phyloP scores from a whole-genome alignment of 2,888 invertebrate species.

The Brachyopa scutellaris region DNA sequence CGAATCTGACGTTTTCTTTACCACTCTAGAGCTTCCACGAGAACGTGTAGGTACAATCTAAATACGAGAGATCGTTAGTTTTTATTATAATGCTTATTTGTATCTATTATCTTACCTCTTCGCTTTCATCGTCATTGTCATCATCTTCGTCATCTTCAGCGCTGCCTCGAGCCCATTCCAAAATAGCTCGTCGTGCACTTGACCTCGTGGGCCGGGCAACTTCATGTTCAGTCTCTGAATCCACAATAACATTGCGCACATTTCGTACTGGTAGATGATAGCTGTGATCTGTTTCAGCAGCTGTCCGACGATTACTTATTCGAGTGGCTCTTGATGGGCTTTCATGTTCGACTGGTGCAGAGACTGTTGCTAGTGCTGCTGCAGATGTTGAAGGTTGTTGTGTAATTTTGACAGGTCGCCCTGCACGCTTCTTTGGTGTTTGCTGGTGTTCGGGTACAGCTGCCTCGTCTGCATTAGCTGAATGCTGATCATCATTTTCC shows the following conservation, averaged over 20 bases:
- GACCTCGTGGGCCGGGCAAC: slow-evolving; percentile 78
- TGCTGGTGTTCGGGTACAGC: slow-evolving; percentile 58
- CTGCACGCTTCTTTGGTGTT: slow-evolving; percentile 76
- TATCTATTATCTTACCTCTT: slow-evolving; percentile 76
- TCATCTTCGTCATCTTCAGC: slow-evolving; percentile 78
- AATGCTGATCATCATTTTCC: slow-evolving; percentile 41
- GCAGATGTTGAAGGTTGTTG: slow-evolving; percentile 54
- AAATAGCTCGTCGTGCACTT: slow-evolving; percentile 78
- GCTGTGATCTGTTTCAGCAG: slow-evolving; percentile 81
- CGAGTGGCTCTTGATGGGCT: slow-evolving; percentile 78
- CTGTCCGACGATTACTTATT: slow-evolving; percentile 73
- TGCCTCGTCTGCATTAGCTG: slow-evolving; percentile 38
- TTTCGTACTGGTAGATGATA: slow-evolving; percentile 79
- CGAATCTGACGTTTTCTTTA: slow-evolving; percentile 67
- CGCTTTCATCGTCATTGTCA: slow-evolving; percentile 77
- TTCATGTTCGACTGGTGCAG: slow-evolving; percentile 43
- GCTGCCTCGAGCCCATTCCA: slow-evolving; percentile 80
- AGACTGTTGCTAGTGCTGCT: slow-evolving; percentile 60
- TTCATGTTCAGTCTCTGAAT: slow-evolving; percentile 79
- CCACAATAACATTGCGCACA: slow-evolving; percentile 76
- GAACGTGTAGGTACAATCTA: slow-evolving; percentile 77
- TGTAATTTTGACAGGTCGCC: slow-evolving; percentile 74
- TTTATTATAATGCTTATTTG: no score
- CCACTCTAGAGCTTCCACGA: slow-evolving; percentile 20
- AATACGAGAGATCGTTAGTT: no score